Evolutionary conservation across 2,113 vertebrate species (phyloP).

Genomic region (Scatophagus argus): DNA sequence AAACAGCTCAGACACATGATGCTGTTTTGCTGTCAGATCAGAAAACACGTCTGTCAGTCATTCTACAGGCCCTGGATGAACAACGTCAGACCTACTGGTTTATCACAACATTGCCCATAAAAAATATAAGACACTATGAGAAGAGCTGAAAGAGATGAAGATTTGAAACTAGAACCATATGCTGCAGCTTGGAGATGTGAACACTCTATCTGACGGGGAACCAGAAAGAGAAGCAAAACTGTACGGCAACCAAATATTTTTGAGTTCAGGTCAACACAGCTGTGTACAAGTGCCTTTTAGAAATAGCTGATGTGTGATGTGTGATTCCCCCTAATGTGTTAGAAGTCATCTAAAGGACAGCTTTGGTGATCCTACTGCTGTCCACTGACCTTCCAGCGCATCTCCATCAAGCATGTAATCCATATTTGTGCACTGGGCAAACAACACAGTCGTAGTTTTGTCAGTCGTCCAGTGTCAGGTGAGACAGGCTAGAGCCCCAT

Average conservation of each 20-base stretch:
- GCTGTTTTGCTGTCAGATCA: background rate
- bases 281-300: constrained; percentile 2
- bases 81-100: background rate
- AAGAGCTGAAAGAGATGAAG: too few species aligned
- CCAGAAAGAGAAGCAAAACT: background rate
- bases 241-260: constrained; percentile 5
- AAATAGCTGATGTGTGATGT: too few species aligned
- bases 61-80: background rate
- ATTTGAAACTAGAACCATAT: background rate
- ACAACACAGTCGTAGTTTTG: background rate
- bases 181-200: background rate
- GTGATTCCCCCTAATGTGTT: too few species aligned
- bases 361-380: constrained; percentile 14
- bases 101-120: background rate
- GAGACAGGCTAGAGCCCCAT: background rate
- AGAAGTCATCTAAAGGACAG: background rate
- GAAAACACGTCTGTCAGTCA: background rate
- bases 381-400: constrained; percentile 23
- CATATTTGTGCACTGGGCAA: constrained; percentile 1
- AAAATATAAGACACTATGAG: background rate
- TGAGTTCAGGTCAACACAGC: background rate
- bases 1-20: too few species aligned
- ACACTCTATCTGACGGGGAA: constrained; percentile 1
- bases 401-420: constrained; percentile 18
- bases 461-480: background rate